Evolutionary conservation across 2,797 vertebrate genomes (phyloP), one percentile per base, ranked within the genome.

Genomic region (Pangasius mekongensis): DNA sequence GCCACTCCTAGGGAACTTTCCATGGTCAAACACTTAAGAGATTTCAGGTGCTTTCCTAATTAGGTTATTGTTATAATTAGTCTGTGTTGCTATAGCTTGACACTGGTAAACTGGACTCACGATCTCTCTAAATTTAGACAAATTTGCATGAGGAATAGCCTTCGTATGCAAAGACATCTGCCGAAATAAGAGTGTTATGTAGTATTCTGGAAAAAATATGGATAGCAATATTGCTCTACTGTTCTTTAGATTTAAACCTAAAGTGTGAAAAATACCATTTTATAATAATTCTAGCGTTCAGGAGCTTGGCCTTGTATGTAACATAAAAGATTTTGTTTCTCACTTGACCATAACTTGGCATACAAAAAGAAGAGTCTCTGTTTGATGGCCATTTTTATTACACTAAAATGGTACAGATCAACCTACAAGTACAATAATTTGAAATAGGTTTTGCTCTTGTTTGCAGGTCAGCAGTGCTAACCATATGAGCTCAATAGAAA

Each of bases 361-460:
- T 33, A 52, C 39, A 83, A 83, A 67, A 67, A 84, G 66, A 30
- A n/a, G 39, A 83, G 64, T 84, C 62, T 67, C 39, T 8, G 8
- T n/a, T 30, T 86, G n/a, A 3, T 54, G 64, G 33, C 30, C 7
- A 43, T 87, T 77, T 86, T 71, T 36, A 86, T 86, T 77, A 36
- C 30, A 5, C 1, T 80, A n/a, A 54, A 86, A 86, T 67, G 47
- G 76, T 80, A 86, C 47, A 54, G 47, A 20, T 69, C 20, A 30
- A 3, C 58, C 30, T 58, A 36, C 30, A 58, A 27, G 20, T 24
- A 6, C 33, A 62, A 20, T 83, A 6, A 64, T 83, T 67, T 52
- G 3, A 52, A 67, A 11, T 49, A 5, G 39, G 39, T n/a, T 36
- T 24, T 83, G 60, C 24, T 62, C 47, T 60, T 30, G 24, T 10